Base-by-base conservation (phyloP, 1,140 invertebrate genomes). In the Ceratina calcarata region DNA sequence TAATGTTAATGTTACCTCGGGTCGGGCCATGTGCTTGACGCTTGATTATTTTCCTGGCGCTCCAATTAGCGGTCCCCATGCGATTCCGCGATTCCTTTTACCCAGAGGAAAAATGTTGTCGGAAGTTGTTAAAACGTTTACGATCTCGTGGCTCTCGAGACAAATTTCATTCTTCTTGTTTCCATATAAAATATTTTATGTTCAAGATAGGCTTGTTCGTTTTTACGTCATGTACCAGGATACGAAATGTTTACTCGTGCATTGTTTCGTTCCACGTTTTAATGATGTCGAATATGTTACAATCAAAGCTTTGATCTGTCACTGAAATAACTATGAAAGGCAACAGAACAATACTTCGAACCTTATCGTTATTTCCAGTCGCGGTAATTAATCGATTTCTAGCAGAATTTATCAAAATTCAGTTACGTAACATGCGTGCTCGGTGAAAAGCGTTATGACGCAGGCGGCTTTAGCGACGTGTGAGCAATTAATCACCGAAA, bases 21-120 rank as follows among this genome's bases (percentile, higher is more conserved):
- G 60, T 61, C 37, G n/a, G 82, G 68, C 64, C 72, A 80, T 73
- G 72, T 83, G 78, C 18, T 49, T 8, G 7, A 18, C 24, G 20
- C 64, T 16, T 69, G 69, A 85, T 85, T 85, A 85, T 83, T 81
- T 84, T 85, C 4, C 53, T n/a, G 32, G 57, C 18, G 65, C n/a
- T 10, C 27, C 72, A 80, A 84, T 85, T 81, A 78, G 62, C 57
- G 53, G 16, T 24, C 60, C 37, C 12, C 55, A 24, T 71, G 68
- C 71, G 68, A 67, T 61, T 7, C 16, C 51, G 0, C 55, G 74
- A 70, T 74, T 37, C 64, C 27, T 49, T 62, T 18, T 27, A 13
- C 1, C 61, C 37, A 12, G 7, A 27, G 24, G 62, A 27, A 67
- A 71, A 77, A 62, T 32, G 18, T 62, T 22, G 8, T 68, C 49